Conservation (phyloP, 2,113 vertebrate species). For the Leucosticte australis region DNA sequence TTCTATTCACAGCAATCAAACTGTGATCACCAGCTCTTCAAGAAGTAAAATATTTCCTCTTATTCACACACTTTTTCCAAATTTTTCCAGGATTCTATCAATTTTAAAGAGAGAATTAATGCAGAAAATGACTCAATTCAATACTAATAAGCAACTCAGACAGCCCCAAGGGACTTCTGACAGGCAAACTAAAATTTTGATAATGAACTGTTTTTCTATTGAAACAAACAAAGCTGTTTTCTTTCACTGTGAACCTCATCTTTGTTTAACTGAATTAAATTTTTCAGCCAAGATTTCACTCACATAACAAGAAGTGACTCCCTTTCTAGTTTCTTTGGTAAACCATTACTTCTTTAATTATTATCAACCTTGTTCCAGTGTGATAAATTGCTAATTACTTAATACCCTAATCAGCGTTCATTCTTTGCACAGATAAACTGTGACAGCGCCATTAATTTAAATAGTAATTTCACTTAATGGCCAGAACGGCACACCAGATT, state of each 20-base stretch:
- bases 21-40: constrained; percentile 1
- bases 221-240: constrained; percentile 47
- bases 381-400: constrained; percentile 99
- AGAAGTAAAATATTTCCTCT: constrained; percentile 11
- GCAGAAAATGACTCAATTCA: constrained; percentile 68
- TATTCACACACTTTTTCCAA: not conserved
- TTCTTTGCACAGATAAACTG: constrained; percentile 95
- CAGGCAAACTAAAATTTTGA: constrained; percentile 75
- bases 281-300: constrained; percentile 79
- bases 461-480: constrained; percentile 98
- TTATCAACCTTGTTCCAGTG: constrained; percentile 94
- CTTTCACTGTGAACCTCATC: constrained; percentile 63
- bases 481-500: constrained; percentile 92
- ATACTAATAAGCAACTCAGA: constrained; percentile 69
- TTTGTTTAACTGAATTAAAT: constrained; percentile 77
- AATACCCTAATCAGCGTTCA: constrained; percentile 99
- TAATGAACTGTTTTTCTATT: constrained; percentile 70
- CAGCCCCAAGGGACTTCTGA: constrained; percentile 71
- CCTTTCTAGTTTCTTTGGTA: constrained; percentile 93
- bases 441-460: constrained; percentile 97
- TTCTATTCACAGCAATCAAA: constrained; percentile 53
- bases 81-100: constrained; percentile 19
- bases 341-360: constrained; percentile 96
- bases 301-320: constrained; percentile 90
- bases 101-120: constrained; percentile 64